Base-by-base conservation (phyloP, 2,888 invertebrate genomes). In the Eupithecia pulchellata region DNA sequence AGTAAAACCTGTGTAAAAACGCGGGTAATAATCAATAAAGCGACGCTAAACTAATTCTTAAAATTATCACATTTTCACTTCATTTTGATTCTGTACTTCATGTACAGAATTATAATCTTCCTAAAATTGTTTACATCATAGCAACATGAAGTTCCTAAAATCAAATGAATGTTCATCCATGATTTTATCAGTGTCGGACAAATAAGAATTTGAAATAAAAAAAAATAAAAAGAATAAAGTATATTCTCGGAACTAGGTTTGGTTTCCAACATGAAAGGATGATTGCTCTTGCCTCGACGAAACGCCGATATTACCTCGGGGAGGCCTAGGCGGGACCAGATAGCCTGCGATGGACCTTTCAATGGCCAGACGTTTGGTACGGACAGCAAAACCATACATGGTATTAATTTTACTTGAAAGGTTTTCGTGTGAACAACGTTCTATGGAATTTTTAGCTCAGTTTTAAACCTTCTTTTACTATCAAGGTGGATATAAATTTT, bases 291-390 rank as follows among this genome's bases (percentile, higher is more conserved):
- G 42, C 62, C 34, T 36, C 66, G 27, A 69, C 63, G 57, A 64
- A 57, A 67, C 29, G 60, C 52, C 61, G 64, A 64, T 64, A 61
- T 32, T 29, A 14, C 60, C 64, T 61, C n/a, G 55, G 64, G 67
- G 67, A 64, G 47, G 5, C n/a, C 47, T 47, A 47, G 47, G 20
- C 47, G 47, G 20, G 36, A 52, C 64, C 20, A 60, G n/a, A 32
- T 14, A 55, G 39, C 42, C 66, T 66, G 47, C 66, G 47, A 52
- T 64, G 61, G 71, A 71, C 60, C 71, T 61, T 64, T 64, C 52
- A 68, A 30, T 67, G 57, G 47, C 32, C 58, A 39, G 20, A 52
- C 27, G 17, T 55, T 30, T 20, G 47, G 61, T 71, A 71, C 39
- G 25, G 67, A 64, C 58, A 47, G 42, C 42, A 47, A 47, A 47